Evolutionary conservation across 1,140 invertebrate species (phyloP).

Genomic region (Melipona quadrifasciata): DNA sequence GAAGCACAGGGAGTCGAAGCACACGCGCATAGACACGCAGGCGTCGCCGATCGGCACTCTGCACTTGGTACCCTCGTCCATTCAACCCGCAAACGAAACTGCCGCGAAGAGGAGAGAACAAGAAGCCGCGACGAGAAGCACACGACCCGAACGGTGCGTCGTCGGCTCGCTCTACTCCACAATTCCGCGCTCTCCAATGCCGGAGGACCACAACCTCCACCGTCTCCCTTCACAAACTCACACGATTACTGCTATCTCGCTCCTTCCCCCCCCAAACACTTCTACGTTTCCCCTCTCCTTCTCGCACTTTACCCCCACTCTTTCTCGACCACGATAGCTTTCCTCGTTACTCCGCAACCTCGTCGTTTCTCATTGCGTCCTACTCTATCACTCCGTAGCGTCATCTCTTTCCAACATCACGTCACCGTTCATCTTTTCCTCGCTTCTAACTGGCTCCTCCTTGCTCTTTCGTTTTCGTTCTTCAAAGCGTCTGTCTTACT

Average conservation of each 20-base stretch:
- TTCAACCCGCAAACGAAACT: slow-evolving; percentile 66
- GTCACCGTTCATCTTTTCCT: neutral
- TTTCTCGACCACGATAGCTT: neutral
- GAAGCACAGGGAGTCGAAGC: slow-evolving; percentile 93
- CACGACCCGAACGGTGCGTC: slow-evolving; percentile 43
- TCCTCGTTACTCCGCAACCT: slow-evolving; percentile 11
- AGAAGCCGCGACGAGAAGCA: slow-evolving; percentile 39
- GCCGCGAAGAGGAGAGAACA: slow-evolving; percentile 22
- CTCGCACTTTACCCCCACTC: neutral
- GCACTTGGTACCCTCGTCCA: slow-evolving; percentile 77
- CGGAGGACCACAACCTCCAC: slow-evolving; percentile 54
- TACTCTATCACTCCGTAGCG: neutral
- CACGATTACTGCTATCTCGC: neutral
- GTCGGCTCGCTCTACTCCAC: slow-evolving; percentile 55
- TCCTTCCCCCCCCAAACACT: neutral
- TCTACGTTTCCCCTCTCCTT: neutral
- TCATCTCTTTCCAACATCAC: neutral
- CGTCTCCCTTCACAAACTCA: slow-evolving; percentile 31
- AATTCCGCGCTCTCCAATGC: slow-evolving; percentile 52
- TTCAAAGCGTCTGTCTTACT: neutral
- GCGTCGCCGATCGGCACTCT: slow-evolving; percentile 76
- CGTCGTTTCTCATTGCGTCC: neutral
- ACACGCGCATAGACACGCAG: slow-evolving; percentile 92
- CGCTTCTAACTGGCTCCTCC: neutral
- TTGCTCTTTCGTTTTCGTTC: neutral